Base-by-base conservation (phyloP, 2,113 vertebrate species). In the Pelecanus crispus region DNA sequence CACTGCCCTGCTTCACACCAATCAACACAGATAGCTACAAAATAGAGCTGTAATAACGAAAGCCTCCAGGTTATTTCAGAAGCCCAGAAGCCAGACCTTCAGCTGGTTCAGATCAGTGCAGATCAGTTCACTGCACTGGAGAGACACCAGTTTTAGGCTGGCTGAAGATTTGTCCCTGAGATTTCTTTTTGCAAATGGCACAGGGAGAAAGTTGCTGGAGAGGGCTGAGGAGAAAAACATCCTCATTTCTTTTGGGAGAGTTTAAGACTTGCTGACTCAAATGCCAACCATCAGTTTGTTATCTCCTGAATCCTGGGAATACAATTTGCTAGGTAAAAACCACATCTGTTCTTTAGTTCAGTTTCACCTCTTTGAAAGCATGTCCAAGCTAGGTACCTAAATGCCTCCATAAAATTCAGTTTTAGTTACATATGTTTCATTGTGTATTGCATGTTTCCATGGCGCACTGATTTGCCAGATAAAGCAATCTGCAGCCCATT, bases 401-500 rank as follows among this genome's bases (percentile, higher is more conserved):
- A 71, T 73, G 79, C 90, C 81, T 94, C 74, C 79, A 90, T 82
- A 88, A 97, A 82, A 96, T 85, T 70, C 91, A 86, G 55, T 78
- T 97, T 95, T 80, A 85, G 90, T 97, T 97, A 94, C 87, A 82
- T 95, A 49, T 94, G 92, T 96, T 95, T 97, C 94, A 85, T 75
- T 94, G 85, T 92, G 85, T 93, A 78, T 66, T 67, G 75, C 85
- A 73, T 92, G 95, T 97, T 95, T 93, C 96, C 94, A 89, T 95
- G 95, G 92, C 91, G 93, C 80, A 31, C 44, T 20, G 68, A 92
- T 95, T 84, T 94, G 88, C 94, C 95, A 95, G 95, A 96, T 89
- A 91, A 96, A 97, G 95, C 94, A 94, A 93, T 92, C 83, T 91
- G 85, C 93, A 93, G 91, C 70, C 77, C 90, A 94, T 96, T 95